Evolutionary conservation across 2,888 invertebrate species (phyloP), one percentile per base, ranked within the genome.

Genomic region (Synanthedon vespiformis): DNA sequence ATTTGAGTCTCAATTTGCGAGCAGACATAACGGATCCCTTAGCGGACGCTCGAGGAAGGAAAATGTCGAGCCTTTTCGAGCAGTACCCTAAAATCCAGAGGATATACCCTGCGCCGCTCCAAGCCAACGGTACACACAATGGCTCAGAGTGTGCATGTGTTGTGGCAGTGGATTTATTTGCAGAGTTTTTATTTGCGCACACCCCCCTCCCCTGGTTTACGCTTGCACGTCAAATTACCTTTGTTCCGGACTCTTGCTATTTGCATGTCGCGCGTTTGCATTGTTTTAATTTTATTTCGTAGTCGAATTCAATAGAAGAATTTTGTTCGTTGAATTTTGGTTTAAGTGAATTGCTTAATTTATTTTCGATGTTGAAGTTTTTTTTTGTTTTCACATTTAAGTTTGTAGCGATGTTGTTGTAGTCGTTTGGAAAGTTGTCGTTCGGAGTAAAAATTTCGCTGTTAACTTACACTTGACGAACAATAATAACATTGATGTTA

Each of bases 31-130:
- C 74, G 1, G 82, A 85, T 59, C 85, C 86, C 10, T 57, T 85
- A 56, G 76, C 83, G 12, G 83, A 88, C 55, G 82, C 74, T 22
- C 72, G 84, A 53, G 85, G 78, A n/a, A 77, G 88, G 52, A 90
- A 91, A 72, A 91, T 93, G 76, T 92, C 92, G 16, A 90, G 89
- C 62, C 86, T 92, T 54, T 93, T 93, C 77, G 92, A 92, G 73
- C 90, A 91, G 64, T 93, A 93, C 73, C 90, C 91, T 60, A 93
- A 93, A 85, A 92, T 93, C 59, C 92, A 93, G 72, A 90, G 92
- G 64, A 92, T 94, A 61, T 94, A 93, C 74, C 94, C 94, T 3
- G 91, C 92, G 65, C 86, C 87, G 55, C 86, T 86, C 49, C 82
- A 81, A 67, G 77, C 87, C 62, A 79, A 84, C 72, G 88, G 87